Evolutionary conservation across 2,888 invertebrate species (phyloP).

Genomic region (Sialis fuliginosa): DNA sequence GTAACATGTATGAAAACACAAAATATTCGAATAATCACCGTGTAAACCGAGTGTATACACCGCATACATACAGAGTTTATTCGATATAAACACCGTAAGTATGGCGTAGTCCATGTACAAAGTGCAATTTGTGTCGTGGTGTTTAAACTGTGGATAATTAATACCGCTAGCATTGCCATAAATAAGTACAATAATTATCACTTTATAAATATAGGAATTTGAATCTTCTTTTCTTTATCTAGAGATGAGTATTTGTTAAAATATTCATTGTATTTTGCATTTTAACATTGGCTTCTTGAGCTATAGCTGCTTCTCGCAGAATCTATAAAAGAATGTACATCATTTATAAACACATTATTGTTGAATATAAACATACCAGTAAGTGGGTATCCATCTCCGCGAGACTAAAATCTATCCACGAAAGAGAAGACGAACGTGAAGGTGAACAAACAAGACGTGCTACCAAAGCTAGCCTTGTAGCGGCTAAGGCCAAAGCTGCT

Average conservation of each 20-base stretch:
- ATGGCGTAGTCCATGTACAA: no score
- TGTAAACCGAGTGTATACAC: no score
- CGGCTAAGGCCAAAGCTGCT: constrained; percentile 43
- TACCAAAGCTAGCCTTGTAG: constrained; percentile 47
- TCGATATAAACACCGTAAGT: no score
- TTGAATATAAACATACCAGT: constrained; percentile 22
- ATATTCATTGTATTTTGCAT: constrained; percentile 21
- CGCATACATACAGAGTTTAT: no score
- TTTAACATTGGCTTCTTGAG: constrained; percentile 28
- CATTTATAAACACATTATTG: background rate
- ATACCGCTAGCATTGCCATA: no score
- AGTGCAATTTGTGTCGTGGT: no score
- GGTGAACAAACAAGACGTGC: constrained; percentile 36
- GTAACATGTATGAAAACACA: no score
- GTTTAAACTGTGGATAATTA: no score
- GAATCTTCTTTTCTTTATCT: no score
- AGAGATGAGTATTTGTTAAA: constrained; percentile 7
- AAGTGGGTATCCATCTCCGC: constrained; percentile 47
- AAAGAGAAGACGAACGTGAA: constrained; percentile 25
- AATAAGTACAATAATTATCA: no score
- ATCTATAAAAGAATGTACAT: constrained; percentile 19
- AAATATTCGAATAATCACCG: no score
- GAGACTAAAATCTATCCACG: constrained; percentile 43
- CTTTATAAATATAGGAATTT: no score
- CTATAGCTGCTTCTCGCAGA: constrained; percentile 30